Base-by-base conservation (phyloP, 2,113 vertebrate species). In the Ageneiosus marmoratus region DNA sequence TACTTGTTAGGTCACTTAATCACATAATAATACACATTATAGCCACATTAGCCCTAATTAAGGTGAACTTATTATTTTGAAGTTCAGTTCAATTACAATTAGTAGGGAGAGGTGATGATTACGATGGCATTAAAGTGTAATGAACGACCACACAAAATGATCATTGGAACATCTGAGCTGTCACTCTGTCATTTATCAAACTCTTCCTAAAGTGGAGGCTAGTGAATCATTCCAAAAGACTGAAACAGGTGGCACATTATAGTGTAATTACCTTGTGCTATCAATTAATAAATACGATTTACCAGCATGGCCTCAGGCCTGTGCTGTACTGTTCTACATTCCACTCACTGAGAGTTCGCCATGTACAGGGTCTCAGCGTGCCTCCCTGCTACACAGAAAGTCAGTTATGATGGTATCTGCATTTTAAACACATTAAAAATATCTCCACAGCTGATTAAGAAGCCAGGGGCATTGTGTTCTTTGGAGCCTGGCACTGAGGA, bases 211-310 rank as follows among this genome's bases (percentile, higher is more conserved):
- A 41, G 89, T 91, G 84, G 50, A 88, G 85, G 87, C 86, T 89
- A 87, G 81, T 89, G 88, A 91, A 90, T 88, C 91, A 91, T 93
- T 91, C 86, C 84, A 75, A 56, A 75, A 90, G 88, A 92, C 88
- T 87, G 92, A 92, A 93, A 94, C 94, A 94, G 93, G 93, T 94
- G 94, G 89, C 90, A 72, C 82, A 77, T 79, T 91, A 88, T 89
- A 89, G 89, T 90, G 87, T 92, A 93, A 94, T 93, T 91, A 94
- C 90, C 90, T 91, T 90, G 84, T 90, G 93, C 92, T 89, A 93
- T 93, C 91, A 94, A 93, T 94, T 93, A 93, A 91, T 90, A 85
- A 74, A 48, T 87, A 87, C 84, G 89, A 87, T 91, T 86, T 85
- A 34, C 87, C 80, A 87, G 80, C 89, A 91, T 89, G 87, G 89